Base-by-base conservation (phyloP, 2,113 vertebrate species). In the Pangasianodon hypophthalmus region DNA sequence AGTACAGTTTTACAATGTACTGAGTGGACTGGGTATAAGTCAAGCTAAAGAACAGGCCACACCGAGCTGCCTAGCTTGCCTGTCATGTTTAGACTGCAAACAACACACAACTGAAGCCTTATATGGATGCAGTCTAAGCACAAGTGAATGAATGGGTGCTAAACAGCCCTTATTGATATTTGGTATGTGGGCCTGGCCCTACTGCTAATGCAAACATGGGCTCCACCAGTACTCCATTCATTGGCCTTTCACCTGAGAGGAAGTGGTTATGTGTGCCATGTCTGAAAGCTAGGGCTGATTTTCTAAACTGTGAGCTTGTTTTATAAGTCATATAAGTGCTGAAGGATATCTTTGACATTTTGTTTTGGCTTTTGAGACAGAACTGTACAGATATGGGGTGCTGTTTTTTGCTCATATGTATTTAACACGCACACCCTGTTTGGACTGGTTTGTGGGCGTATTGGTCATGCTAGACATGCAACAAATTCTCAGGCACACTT, bases 141-240 rank as follows among this genome's bases (percentile, higher is more conserved):
- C 41, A 4, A 83, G 77, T 90, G 84, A 93, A 94, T 93, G 92
- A 81, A 91, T 86, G 84, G 64, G 32, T 85, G 50, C 77, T 87
- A 88, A 90, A 90, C 87, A 87, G 77, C 46, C 88, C 86, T 85
- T 91, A 90, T 91, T 93, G 92, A 93, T 90, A 50, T 62, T 92
- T 90, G 92, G 90, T 88, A 90, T 79, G 60, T 79, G 24, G 29
- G 18, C 56, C 52, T n/a, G 69, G n/a, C 84, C 87, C 91, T 75
- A 19, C 82, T 83, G 87, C 88, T 84, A 85, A 64, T 91, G 69
- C 71, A 90, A 87, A 92, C 84, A 92, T 92, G 84, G 92, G 85
- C 19, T n/a, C 83, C n/a, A 67, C 73, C n/a, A 46, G 79, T 82
- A 58, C 86, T 58, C n/a, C 46, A 60, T 85, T 90, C 87, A 91